Evolutionary conservation across 2,888 invertebrate genomes (phyloP).

Genomic region (Nephrocerus scutellatus): DNA sequence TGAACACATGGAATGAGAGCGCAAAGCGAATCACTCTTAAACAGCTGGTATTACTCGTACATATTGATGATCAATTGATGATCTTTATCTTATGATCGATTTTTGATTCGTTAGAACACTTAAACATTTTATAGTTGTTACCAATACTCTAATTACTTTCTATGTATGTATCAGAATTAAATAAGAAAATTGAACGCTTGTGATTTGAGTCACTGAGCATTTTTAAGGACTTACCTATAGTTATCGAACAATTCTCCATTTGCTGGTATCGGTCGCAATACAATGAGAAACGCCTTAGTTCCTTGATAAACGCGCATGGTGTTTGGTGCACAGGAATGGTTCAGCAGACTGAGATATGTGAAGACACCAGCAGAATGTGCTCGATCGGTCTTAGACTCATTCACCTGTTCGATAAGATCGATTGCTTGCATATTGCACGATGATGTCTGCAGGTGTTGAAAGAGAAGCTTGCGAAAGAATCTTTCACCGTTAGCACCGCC

Average conservation of each 20-base stretch:
- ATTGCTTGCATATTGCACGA: constrained; percentile 82
- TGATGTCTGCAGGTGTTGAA: constrained; percentile 71
- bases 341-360: constrained; percentile 62
- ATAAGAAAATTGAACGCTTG: no score
- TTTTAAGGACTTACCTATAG: constrained; percentile 57
- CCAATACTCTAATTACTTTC: no score
- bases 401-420: constrained; percentile 51
- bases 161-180: no score
- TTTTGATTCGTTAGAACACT: no score
- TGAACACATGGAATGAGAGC: no score
- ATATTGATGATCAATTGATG: no score
- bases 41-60: no score
- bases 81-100: no score
- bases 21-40: no score
- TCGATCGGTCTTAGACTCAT: constrained; percentile 45
- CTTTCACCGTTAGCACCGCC: constrained; percentile 42
- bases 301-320: constrained; percentile 59
- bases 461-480: constrained; percentile 56
- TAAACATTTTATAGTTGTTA: no score
- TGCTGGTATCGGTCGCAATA: constrained; percentile 61
- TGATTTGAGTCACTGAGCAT: no score
- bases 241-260: constrained; percentile 72
- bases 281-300: constrained; percentile 52
- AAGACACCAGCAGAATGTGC: constrained; percentile 58
- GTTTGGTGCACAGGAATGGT: constrained; percentile 85